These are phyloP conservation scores for Anolis apletophallus DNA, from an alignment of 2,797 vertebrate species.

Conservation along the genomic window DNA sequence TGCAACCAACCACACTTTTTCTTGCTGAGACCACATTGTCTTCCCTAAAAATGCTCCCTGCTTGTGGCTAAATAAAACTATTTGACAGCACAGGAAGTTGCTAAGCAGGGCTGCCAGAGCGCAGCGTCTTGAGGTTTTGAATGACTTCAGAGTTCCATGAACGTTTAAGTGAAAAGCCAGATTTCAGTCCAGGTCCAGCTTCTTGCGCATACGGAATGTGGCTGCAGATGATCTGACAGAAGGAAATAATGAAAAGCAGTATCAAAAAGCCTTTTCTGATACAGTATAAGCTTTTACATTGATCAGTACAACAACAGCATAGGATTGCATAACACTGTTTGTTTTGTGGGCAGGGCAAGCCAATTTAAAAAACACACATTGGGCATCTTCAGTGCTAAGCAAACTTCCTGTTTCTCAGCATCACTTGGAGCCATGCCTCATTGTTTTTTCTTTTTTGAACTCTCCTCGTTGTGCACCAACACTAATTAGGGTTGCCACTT, in stretches of 20 bases:
- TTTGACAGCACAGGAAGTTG: slow-evolving; percentile 10
- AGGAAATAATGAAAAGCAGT: not conserved
- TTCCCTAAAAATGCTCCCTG: not conserved
- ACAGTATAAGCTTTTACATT: not conserved
- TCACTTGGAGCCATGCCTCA: not conserved
- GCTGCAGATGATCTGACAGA: not conserved
- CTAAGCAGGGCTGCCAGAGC: not conserved
- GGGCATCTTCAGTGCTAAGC: not conserved
- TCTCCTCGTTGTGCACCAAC: not conserved
- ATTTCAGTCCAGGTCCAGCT: not conserved
- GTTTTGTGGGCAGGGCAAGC: not conserved
- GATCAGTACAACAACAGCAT: not conserved
- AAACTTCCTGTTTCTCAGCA: not conserved
- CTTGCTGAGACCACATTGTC: not conserved
- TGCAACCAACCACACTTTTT: not conserved
- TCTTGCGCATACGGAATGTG: not conserved
- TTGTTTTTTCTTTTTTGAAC: not conserved
- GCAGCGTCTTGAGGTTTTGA: not conserved
- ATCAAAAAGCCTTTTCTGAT: not conserved
- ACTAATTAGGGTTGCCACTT: no score
- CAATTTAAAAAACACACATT: not conserved
- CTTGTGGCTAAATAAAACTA: not conserved
- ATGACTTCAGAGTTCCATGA: slow-evolving; percentile 10
- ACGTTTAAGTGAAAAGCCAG: slow-evolving; percentile 7
- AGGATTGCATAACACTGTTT: not conserved